These are phyloP conservation scores for Helostoma temminkii DNA, from an alignment of 2,797 vertebrate genomes.

Conservation along the genomic window DNA sequence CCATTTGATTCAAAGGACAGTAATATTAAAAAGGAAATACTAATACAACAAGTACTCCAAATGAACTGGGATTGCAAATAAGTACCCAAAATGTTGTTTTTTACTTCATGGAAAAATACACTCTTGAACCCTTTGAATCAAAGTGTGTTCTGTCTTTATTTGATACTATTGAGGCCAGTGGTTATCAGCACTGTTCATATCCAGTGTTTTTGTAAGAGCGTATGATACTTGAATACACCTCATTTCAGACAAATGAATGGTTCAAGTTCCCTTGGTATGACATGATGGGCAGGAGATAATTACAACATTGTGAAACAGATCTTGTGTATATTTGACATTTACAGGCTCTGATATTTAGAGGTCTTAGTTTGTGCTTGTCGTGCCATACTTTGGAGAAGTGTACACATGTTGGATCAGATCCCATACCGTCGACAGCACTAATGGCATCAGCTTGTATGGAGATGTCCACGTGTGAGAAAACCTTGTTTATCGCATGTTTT, in stretches of 20 bases:
- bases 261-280: slow-evolving; percentile 62
- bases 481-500: slow-evolving; percentile 86
- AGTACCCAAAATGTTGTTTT: slow-evolving; percentile 67
- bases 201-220: slow-evolving; percentile 65
- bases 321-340: slow-evolving; percentile 38
- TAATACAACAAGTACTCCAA: slow-evolving; percentile 64
- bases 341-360: slow-evolving; percentile 34
- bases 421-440: slow-evolving; percentile 35
- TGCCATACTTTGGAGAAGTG: slow-evolving; percentile 61
- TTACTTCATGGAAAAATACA: slow-evolving; percentile 79
- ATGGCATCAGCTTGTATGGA: slow-evolving; percentile 42
- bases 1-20: slow-evolving; percentile 80
- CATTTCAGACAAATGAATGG: slow-evolving; percentile 68
- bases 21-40: slow-evolving; percentile 47
- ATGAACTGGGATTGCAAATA: slow-evolving; percentile 74
- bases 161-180: slow-evolving; percentile 44
- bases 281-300: slow-evolving; percentile 42
- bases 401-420: slow-evolving; percentile 38
- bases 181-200: slow-evolving; percentile 49
- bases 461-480: slow-evolving; percentile 26
- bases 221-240: slow-evolving; percentile 80
- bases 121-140: slow-evolving; percentile 85
- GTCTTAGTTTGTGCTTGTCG: slow-evolving; percentile 86
- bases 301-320: slow-evolving; percentile 24
- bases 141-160: slow-evolving; percentile 83